Conservation (phyloP, 2,113 vertebrate genomes). For the Calyptomena viridis region DNA sequence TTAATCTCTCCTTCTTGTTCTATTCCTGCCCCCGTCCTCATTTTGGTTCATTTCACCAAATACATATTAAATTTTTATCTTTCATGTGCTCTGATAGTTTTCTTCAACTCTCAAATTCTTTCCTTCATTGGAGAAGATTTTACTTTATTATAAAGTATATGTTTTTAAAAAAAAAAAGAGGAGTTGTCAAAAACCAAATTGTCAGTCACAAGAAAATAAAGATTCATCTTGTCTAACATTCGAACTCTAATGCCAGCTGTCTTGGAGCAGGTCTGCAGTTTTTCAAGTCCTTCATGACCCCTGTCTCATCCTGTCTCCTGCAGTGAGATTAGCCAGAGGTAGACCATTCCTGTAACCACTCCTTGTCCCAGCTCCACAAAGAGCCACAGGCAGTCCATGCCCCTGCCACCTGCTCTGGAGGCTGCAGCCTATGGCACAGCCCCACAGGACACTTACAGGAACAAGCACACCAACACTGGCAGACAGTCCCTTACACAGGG, state of each 20-base stretch:
- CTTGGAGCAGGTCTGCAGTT: not conserved
- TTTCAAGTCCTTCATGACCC: not conserved
- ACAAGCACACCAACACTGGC: not conserved
- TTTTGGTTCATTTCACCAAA: not conserved
- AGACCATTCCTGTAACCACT: not conserved
- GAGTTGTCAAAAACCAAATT: not conserved
- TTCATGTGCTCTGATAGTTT: not conserved
- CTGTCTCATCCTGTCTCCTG: not conserved
- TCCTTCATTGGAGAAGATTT: not conserved
- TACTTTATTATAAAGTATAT: not conserved
- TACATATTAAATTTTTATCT: not conserved
- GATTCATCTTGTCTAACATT: not conserved
- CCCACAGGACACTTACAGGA: not conserved
- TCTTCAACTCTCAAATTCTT: not conserved
- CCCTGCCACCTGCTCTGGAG: not conserved
- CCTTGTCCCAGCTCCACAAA: not conserved
- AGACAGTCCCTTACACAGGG: too few relatives aligned
- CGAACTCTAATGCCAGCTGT: not conserved
- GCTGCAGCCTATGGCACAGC: not conserved
- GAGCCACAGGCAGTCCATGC: not conserved
- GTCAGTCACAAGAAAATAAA: not conserved
- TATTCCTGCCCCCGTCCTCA: not conserved
- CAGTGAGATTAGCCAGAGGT: not conserved
- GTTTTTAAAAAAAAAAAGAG: not conserved
- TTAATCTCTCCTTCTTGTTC: not conserved